phyloP scores from a whole-genome alignment of 2,888 invertebrate genomes.

The Cephus rjabovi region DNA sequence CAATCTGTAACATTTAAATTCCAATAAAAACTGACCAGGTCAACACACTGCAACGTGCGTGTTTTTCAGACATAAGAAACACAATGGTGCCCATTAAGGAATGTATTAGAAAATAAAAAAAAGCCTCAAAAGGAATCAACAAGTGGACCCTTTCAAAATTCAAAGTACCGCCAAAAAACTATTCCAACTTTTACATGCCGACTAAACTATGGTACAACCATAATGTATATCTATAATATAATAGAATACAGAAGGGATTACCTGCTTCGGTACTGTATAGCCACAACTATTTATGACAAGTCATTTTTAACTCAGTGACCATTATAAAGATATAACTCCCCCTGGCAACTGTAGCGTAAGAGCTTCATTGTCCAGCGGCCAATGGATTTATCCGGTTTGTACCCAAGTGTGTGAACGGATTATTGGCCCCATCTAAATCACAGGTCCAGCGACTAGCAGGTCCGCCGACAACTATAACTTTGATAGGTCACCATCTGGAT shows the following conservation, averaged over 20 bases:
- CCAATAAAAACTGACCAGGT: not conserved
- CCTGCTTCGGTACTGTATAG: not conserved
- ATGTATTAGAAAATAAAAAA: not conserved
- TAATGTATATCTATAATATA: not conserved
- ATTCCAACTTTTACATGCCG: not conserved
- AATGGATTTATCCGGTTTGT: conserved; percentile 1
- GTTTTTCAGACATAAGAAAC: not conserved
- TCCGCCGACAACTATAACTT: not conserved
- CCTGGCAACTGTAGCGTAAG: conserved; percentile 22
- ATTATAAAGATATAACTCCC: conserved; percentile 19
- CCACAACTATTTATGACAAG: not conserved
- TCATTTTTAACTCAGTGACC: conserved; percentile 13
- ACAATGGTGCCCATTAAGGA: not conserved
- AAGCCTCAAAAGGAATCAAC: not conserved
- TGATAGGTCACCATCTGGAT: not conserved
- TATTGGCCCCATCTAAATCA: conserved; percentile 21
- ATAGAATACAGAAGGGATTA: not conserved
- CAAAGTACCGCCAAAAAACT: not conserved
- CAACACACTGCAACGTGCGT: not conserved
- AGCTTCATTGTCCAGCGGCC: conserved; percentile 13
- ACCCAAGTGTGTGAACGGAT: conserved; percentile 19
- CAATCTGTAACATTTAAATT: not conserved
- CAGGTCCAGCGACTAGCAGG: conserved; percentile 4
- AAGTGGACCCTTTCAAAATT: not conserved
- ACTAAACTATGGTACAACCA: not conserved